A percentile compares a stretch with the other conserved stretches of the same genome.
Conservation (phyloP, 2,113 vertebrate genomes). For the Cavia porcellus region DNA sequence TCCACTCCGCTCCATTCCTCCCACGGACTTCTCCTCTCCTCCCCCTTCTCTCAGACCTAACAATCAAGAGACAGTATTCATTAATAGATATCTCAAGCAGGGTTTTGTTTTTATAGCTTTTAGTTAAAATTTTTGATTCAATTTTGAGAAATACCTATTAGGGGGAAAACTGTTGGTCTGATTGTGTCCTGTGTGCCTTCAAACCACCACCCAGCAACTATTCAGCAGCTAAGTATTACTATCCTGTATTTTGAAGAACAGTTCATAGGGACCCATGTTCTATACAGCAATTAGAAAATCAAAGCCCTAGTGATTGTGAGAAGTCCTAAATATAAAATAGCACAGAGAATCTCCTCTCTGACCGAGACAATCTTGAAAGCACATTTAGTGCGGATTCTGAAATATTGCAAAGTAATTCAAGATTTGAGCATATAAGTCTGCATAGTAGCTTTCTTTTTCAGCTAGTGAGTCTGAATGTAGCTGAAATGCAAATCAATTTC, state of each 20-base stretch:
- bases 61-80: not conserved
- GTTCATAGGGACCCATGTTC: not conserved
- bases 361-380: not conserved
- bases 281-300: not conserved
- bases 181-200: not conserved
- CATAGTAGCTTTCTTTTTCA: conserved; percentile 62
- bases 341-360: conserved; percentile 8
- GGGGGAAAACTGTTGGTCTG: not conserved
- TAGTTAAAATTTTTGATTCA: not conserved
- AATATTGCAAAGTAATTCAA: conserved; percentile 50
- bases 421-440: not conserved
- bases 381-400: not conserved
- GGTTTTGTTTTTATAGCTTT: not conserved
- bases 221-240: not conserved
- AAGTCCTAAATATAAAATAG: not conserved
- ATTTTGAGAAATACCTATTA: not conserved
- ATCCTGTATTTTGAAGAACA: not conserved
- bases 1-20: no score
- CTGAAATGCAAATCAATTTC: conserved; percentile 70
- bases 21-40: no score
- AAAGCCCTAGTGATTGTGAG: not conserved
- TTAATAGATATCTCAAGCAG: not conserved
- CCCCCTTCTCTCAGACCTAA: no score
- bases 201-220: not conserved
- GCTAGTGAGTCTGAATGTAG: conserved; percentile 11